Evolutionary conservation across 1,140 invertebrate genomes (phyloP), one percentile per base, ranked within the genome.

Genomic region (Gonioctena quinquepunctata): DNA sequence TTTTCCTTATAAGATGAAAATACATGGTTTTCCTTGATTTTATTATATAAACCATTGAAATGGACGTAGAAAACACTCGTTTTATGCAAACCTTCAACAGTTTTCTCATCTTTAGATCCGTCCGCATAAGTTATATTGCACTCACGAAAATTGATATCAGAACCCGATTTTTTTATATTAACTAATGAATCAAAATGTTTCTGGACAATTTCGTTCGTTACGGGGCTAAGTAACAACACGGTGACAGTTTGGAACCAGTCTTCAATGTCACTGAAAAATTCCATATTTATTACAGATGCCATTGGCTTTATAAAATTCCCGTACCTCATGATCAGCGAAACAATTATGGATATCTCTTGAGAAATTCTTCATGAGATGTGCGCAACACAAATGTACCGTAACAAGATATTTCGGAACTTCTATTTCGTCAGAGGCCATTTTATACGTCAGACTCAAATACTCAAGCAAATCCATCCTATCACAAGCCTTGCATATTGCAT

Each of bases 401-500:
- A 28, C 16, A 13, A 66, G 26, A 66, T 22, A 25, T 22, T n/a
- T 19, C 1, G 13, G 7, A 2, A 27, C 11, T 7, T n/a, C 19
- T 16, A 8, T 25, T 57, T 28, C 13, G 56, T 18, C 27, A 3
- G 33, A 18, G 8, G 25, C 50, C 1, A 66, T 57, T 23, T 54
- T 50, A 22, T 21, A 66, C 5, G 33, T 27, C 22, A 26, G 18
- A n/a, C n/a, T 8, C 25, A 57, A 50, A 57, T 66, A 66, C 16
- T 66, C 65, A 4, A 42, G 2, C 7, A 66, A 56, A 11, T 27
- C 16, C 7, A 50, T 23, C 56, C 62, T 59, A 66, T 66, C 66
- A 19, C 60, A 70, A n/a, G 18, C n/a, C n/a, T n/a, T n/a, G n/a
- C n/a, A n/a, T n/a, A 68, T 64, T 5, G 63, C 68, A 60, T 66